Evolutionary conservation across 2,888 invertebrate species (phyloP).

Genomic region (Lycophotia porphyrea): DNA sequence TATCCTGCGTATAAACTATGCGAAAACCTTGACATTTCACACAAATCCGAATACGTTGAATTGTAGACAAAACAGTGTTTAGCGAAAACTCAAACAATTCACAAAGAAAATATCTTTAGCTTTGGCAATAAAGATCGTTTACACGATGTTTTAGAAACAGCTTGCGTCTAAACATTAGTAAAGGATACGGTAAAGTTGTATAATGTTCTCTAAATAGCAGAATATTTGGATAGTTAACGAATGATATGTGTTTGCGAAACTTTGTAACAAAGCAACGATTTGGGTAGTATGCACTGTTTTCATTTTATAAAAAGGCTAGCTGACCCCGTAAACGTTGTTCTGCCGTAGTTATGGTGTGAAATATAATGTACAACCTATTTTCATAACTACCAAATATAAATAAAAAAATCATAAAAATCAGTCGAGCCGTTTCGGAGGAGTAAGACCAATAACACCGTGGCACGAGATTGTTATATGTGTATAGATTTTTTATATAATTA

Average conservation of each 20-base stretch:
- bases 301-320: too few species aligned
- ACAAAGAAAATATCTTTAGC: slow-evolving; percentile 46
- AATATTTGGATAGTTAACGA: slow-evolving; percentile 33
- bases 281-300: not conserved
- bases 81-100: slow-evolving; percentile 35
- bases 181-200: slow-evolving; percentile 39
- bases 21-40: slow-evolving; percentile 47
- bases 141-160: slow-evolving; percentile 53
- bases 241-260: slow-evolving; percentile 28
- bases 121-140: slow-evolving; percentile 52
- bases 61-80: slow-evolving; percentile 52
- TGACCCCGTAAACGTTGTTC: too few species aligned
- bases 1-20: slow-evolving; percentile 27
- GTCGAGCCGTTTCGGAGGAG: too few species aligned
- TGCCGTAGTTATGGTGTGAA: too few species aligned
- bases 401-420: too few species aligned
- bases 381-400: too few species aligned
- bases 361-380: too few species aligned
- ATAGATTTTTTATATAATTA: too few species aligned
- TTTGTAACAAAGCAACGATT: slow-evolving; percentile 10
- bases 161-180: slow-evolving; percentile 51
- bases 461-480: too few species aligned
- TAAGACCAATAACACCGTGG: too few species aligned
- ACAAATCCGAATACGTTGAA: slow-evolving; percentile 40
- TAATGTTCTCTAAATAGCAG: slow-evolving; percentile 48